phyloP scores from a whole-genome alignment of 2,888 invertebrate genomes.

The Chrysolina haemoptera region DNA sequence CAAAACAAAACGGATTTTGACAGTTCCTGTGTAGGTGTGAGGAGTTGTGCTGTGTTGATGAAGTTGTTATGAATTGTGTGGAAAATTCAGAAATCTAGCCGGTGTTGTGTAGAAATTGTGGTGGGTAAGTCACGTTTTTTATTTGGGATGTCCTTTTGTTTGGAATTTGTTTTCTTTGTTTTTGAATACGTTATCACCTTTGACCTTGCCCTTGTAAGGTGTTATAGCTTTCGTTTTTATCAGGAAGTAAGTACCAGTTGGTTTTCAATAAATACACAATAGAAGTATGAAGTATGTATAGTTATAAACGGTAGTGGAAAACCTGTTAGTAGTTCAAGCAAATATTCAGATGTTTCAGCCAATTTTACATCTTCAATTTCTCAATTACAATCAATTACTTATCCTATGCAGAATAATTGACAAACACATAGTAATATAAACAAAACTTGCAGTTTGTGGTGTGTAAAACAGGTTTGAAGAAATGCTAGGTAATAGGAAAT shows the following conservation, averaged over 20 bases:
- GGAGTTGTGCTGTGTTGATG: neutral
- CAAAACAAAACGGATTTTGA: constrained; percentile 14
- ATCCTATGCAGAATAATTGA: too few relatives aligned
- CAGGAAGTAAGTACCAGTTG: neutral
- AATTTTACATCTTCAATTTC: too few relatives aligned
- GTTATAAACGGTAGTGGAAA: neutral
- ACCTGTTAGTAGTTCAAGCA: neutral
- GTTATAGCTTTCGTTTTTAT: constrained; percentile 1
- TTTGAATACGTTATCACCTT: neutral
- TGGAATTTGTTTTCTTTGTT: neutral
- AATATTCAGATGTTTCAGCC: too few relatives aligned
- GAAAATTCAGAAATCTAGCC: constrained; percentile 1
- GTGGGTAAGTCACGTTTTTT: neutral
- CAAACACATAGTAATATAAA: too few relatives aligned
- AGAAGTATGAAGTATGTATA: neutral
- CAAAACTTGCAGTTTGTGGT: too few relatives aligned
- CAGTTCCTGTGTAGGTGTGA: neutral
- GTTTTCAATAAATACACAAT: neutral
- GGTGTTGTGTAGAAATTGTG: neutral
- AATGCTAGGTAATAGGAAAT: too few relatives aligned
- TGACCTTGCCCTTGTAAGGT: constrained; percentile 21
- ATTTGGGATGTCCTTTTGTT: neutral
- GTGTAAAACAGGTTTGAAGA: too few relatives aligned
- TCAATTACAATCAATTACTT: too few relatives aligned
- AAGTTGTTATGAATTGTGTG: constrained; percentile 5